Conservation (phyloP, 2,888 invertebrate genomes). For the Peribatodes rhomboidaria region DNA sequence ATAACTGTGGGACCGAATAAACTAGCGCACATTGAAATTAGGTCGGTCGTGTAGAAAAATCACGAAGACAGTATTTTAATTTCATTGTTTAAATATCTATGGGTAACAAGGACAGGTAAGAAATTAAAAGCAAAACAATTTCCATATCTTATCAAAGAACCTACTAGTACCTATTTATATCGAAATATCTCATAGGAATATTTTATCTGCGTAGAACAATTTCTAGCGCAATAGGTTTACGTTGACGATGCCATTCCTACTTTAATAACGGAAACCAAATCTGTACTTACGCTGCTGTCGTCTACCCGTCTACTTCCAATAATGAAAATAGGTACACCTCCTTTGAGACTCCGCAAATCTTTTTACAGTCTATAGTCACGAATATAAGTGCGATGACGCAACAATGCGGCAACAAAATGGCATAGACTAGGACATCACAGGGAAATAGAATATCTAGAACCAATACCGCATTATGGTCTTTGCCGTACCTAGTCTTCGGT, state of each 20-base stretch:
- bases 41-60: no score
- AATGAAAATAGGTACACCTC: slow-evolving; percentile 46
- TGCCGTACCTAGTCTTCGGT: background rate
- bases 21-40: no score
- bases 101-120: no score
- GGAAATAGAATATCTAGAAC: slow-evolving; percentile 29
- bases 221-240: slow-evolving; percentile 11
- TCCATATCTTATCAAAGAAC: no score
- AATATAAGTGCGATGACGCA: slow-evolving; percentile 45
- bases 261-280: slow-evolving; percentile 38
- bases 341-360: slow-evolving; percentile 42
- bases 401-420: slow-evolving; percentile 43
- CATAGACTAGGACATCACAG: slow-evolving; percentile 26
- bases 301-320: slow-evolving; percentile 42
- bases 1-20: no score
- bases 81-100: no score
- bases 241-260: slow-evolving; percentile 22
- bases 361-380: slow-evolving; percentile 50
- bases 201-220: slow-evolving; percentile 10
- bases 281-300: slow-evolving; percentile 31
- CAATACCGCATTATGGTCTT: slow-evolving; percentile 1
- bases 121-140: no score
- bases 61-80: no score
- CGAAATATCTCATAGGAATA: no score
- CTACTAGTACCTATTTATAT: no score